These are phyloP conservation scores for Sphenodon punctatus DNA, from an alignment of 2,797 vertebrate genomes.

Conservation along the genomic window DNA sequence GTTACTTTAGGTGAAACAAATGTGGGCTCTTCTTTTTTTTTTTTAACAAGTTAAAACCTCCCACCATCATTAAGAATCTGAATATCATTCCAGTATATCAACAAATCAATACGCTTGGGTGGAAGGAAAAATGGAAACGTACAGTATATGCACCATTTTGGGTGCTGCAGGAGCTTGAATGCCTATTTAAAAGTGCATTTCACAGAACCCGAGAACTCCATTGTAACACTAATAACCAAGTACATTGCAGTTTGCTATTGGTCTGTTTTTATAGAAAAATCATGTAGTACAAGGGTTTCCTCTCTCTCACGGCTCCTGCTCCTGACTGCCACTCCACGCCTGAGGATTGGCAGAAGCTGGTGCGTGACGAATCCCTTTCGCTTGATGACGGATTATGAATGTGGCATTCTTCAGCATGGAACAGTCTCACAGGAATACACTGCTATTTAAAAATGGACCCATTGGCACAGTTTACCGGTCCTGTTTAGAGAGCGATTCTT, in stretches of 20 bases:
- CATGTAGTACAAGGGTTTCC: neutral
- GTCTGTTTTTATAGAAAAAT: neutral
- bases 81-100: conserved; percentile 44
- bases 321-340: too few relatives aligned
- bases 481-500: conserved; percentile 37
- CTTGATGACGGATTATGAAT: conserved; percentile 4
- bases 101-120: neutral
- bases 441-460: conserved; percentile 30
- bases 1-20: conserved; percentile 63
- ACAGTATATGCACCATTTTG: conserved; percentile 33
- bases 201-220: conserved; percentile 9
- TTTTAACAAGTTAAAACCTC: conserved; percentile 36
- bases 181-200: conserved; percentile 28
- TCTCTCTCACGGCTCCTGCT: conserved; percentile 22
- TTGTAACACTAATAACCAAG: conserved; percentile 25
- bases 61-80: conserved; percentile 10
- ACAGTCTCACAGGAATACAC: conserved; percentile 22
- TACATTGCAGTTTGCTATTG: conserved; percentile 9
- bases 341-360: neutral
- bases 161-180: conserved; percentile 13
- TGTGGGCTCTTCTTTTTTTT: conserved; percentile 40
- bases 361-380: neutral
- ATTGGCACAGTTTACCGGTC: conserved; percentile 30
- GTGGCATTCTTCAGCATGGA: conserved; percentile 17
- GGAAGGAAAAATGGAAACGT: neutral